A percentile compares a stretch with the other conserved stretches of the same genome.
These are phyloP conservation scores for Pristionchus japonicus DNA, from an alignment of 2,888 invertebrate genomes.

Conservation along the genomic window DNA sequence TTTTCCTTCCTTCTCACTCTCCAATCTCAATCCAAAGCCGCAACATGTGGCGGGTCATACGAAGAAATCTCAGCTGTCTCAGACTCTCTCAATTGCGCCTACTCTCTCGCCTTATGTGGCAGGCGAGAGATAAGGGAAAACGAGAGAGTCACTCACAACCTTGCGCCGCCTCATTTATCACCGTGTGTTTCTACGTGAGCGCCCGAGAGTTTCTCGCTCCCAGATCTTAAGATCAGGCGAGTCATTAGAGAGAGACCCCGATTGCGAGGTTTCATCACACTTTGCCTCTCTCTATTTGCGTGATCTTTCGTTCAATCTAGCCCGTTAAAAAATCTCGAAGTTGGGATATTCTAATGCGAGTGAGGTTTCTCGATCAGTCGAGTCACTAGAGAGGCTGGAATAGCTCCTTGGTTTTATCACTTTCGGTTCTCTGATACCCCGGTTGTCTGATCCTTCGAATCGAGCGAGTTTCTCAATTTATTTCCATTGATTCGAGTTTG, in stretches of 20 bases:
- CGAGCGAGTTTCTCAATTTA: not conserved
- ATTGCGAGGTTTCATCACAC: not conserved
- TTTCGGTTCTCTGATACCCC: too few relatives aligned
- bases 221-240: not conserved
- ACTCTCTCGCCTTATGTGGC: not conserved
- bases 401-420: too few relatives aligned
- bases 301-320: too few relatives aligned
- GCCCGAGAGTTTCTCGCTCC: not conserved
- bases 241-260: not conserved
- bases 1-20: constrained; percentile 13
- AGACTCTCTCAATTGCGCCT: not conserved
- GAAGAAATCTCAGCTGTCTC: not conserved
- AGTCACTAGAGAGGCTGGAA: too few relatives aligned
- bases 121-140: not conserved
- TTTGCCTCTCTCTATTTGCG: too few relatives aligned
- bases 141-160: not conserved
- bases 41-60: constrained; percentile 13
- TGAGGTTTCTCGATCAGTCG: too few relatives aligned
- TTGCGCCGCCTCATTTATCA: constrained; percentile 4
- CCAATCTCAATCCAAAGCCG: constrained; percentile 8
- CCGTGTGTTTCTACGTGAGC: constrained; percentile 10
- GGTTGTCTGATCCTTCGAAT: not conserved
- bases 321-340: too few relatives aligned
- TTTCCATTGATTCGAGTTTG: not conserved
- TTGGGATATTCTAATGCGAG: too few relatives aligned